These are phyloP conservation scores for Dicaeum eximium DNA, from an alignment of 2,113 vertebrate genomes.

Conservation along the genomic window DNA sequence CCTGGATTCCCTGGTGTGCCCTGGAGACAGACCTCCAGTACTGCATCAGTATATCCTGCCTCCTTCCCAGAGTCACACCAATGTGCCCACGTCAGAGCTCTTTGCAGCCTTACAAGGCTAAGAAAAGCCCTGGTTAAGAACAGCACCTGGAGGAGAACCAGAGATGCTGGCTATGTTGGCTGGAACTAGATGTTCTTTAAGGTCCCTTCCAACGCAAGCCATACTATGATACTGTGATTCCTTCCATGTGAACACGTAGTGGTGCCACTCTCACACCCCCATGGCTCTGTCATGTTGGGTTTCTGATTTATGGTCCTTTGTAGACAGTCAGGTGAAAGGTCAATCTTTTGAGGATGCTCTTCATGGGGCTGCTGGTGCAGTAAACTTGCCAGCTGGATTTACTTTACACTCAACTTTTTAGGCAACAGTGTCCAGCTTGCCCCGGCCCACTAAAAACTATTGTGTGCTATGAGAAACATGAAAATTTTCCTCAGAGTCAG, in stretches of 20 bases:
- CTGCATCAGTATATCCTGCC: not conserved
- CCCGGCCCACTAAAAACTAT: not conserved
- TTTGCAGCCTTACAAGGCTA: not conserved
- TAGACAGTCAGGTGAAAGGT: not conserved
- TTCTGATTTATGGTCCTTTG: not conserved
- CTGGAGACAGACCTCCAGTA: not conserved
- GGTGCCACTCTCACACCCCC: not conserved
- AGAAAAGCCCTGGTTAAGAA: not conserved
- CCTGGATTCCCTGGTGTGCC: not conserved
- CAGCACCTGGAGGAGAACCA: not conserved
- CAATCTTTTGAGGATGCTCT: not conserved
- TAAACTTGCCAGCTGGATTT: not conserved
- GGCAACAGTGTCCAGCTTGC: not conserved
- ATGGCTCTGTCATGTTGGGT: not conserved
- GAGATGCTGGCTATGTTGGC: not conserved
- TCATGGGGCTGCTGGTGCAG: not conserved
- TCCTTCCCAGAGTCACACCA: not conserved
- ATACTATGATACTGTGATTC: not conserved
- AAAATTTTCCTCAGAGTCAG: not conserved
- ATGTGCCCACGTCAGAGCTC: not conserved
- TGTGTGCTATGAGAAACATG: not conserved
- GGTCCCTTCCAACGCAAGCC: not conserved
- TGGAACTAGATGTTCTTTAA: not conserved
- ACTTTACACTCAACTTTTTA: not conserved
- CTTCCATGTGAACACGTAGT: not conserved